Conservation (phyloP, 1,140 invertebrate species). For the Asbolus verrucosus region DNA sequence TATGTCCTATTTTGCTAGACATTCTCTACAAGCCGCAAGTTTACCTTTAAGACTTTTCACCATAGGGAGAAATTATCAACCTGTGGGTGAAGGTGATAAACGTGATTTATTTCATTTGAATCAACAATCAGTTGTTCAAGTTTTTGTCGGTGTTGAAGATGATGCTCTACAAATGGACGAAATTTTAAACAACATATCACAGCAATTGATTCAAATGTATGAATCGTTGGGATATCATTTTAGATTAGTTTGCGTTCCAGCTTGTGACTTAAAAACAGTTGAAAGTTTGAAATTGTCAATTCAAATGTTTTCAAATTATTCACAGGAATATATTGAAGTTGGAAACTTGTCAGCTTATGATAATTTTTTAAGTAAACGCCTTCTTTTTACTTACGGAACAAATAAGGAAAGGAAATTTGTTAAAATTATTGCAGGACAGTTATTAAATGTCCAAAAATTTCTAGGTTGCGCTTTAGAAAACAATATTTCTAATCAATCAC, state of each 20-base stretch:
- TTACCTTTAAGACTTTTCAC: constrained; percentile 74
- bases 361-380: constrained; percentile 76
- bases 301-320: constrained; percentile 75
- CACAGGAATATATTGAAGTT: constrained; percentile 73
- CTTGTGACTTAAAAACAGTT: constrained; percentile 68
- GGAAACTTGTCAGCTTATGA: constrained; percentile 73
- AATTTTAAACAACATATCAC: constrained; percentile 67
- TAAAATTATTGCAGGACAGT: constrained; percentile 72
- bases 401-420: constrained; percentile 69
- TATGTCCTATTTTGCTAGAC: constrained; percentile 74
- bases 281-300: constrained; percentile 74
- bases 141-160: constrained; percentile 69
- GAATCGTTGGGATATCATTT: constrained; percentile 72
- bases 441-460: constrained; percentile 74
- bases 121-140: constrained; percentile 72
- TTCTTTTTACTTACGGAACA: constrained; percentile 71
- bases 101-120: constrained; percentile 71
- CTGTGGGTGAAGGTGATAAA: constrained; percentile 60
- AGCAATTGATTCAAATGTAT: constrained; percentile 68
- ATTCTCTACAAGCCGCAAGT: constrained; percentile 67
- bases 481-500: constrained; percentile 58
- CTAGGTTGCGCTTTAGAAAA: constrained; percentile 76
- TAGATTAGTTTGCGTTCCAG: constrained; percentile 69
- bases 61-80: constrained; percentile 73
- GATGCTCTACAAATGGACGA: constrained; percentile 54